A percentile compares a stretch with the other conserved stretches of the same genome.
phyloP scores from a whole-genome alignment of 1,140 invertebrate genomes.

The Megalopta genalis region DNA sequence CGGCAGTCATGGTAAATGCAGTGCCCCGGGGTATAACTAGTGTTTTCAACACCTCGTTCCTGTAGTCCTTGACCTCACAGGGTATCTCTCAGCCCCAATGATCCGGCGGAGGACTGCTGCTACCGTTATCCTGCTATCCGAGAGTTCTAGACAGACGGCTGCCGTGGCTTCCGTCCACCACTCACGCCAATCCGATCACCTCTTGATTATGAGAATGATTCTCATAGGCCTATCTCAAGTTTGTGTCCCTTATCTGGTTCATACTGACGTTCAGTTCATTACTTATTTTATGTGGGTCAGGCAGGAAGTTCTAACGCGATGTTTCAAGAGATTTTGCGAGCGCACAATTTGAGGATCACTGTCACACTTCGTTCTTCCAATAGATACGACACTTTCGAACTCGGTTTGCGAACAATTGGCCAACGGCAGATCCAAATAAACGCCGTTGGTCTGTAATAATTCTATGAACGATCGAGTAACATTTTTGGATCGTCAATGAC shows the following conservation, averaged over 20 bases:
- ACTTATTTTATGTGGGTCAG: neutral
- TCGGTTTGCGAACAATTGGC: neutral
- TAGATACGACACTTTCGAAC: neutral
- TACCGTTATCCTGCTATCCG: neutral
- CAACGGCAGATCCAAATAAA: neutral
- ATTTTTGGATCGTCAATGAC: neutral
- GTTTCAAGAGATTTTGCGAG: slow-evolving; percentile 1
- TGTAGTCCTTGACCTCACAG: neutral
- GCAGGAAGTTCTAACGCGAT: neutral
- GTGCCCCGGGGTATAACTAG: neutral
- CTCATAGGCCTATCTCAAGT: too few relatives aligned
- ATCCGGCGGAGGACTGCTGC: neutral
- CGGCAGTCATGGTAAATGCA: neutral
- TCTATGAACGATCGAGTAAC: neutral
- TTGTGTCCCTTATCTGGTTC: too few relatives aligned
- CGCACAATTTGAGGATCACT: slow-evolving; percentile 11
- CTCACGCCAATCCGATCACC: too few relatives aligned
- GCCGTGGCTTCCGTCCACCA: too few relatives aligned
- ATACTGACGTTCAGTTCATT: neutral
- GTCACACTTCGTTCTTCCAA: slow-evolving; percentile 14
- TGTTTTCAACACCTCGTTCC: neutral
- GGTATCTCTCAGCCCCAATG: neutral
- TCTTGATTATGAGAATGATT: too few relatives aligned
- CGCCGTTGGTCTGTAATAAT: neutral
- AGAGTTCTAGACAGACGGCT: too few relatives aligned